Conservation (phyloP, 2,888 invertebrate species). For the Lysandra coridon region DNA sequence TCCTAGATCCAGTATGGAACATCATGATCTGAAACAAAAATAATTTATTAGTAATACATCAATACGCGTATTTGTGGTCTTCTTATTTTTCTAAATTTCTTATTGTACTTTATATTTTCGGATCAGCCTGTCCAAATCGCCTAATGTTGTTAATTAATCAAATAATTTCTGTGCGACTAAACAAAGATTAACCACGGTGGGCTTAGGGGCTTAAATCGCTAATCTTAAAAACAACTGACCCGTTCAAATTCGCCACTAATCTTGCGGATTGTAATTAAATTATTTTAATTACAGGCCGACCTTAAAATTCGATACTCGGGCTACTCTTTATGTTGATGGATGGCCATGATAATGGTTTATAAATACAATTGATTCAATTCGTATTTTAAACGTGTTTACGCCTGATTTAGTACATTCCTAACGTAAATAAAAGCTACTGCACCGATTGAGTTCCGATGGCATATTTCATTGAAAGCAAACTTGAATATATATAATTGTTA, state of each 20-base stretch:
- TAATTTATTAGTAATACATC: neutral
- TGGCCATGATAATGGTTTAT: neutral
- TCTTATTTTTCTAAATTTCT: no score
- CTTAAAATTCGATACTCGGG: neutral
- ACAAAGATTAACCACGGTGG: neutral
- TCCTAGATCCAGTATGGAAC: neutral
- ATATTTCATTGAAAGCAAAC: no score
- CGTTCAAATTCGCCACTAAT: conserved; percentile 11
- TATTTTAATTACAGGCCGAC: conserved; percentile 14
- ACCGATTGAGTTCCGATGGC: no score
- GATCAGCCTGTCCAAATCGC: neutral
- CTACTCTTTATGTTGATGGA: neutral
- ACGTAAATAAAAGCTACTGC: no score
- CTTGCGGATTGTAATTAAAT: conserved; percentile 18
- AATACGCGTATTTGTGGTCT: neutral
- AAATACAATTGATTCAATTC: no score
- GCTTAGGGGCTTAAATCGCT: conserved; percentile 7
- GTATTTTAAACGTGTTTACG: no score
- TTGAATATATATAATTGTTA: no score
- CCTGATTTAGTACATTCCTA: no score
- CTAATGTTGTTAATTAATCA: neutral
- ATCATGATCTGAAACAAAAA: conserved; percentile 22
- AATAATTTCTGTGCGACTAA: conserved; percentile 8
- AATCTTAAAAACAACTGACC: conserved; percentile 29
- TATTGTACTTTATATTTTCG: neutral